Base-by-base conservation (phyloP, 37 sponge, comb jelly and placozoan genomes). In the Ianthella basta region DNA sequence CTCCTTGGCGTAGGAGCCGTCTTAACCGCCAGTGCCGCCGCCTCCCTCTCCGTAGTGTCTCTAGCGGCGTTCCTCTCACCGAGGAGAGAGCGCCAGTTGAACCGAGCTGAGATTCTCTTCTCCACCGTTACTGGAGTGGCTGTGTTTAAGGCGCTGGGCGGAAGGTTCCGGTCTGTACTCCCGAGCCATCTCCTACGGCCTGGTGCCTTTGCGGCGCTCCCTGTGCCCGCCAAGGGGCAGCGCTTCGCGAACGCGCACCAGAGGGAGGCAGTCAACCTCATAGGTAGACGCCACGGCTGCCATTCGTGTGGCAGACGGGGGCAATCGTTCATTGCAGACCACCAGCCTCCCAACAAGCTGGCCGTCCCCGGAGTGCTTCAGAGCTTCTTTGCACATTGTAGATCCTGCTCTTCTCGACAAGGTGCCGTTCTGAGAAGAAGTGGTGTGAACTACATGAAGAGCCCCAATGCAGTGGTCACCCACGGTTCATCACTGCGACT, bases 341-440 rank as follows among this genome's bases (percentile, higher is more conserved):
- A 94, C 64, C 91, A 91, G 33, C 94, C 94, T 0, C 94, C 94
- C 4, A 87, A 80, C 54, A 88, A 82, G 19, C 67, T 90, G 0
- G 23, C 73, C 14, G 41, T 29, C 12, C 53, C 81, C 1, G 65
- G 75, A 36, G 20, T 0, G 54, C 19, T 30, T 8, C 92, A 91
- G 81, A 53, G 82, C 33, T 91, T 91, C 69, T 91, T 91, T 39
- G 89, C 94, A 32, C 94, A 94, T 53, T 94, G 94, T 86, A 30
- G 54, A 4, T 55, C 33, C 39, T 94, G 94, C 55, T 88, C 92
- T 61, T 30, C 13, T 56, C 59, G 83, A 0, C 94, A 94, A 85
- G 94, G 94, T 21, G 86, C 84, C 23, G 21, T 87, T 0, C 68
- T 88, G 16, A 39, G 70, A 4, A 81, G 34, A 20, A 80, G 81